A percentile compares a stretch with the other conserved stretches of the same genome.
phyloP scores from a whole-genome alignment of 2,888 invertebrate genomes.

The Hyppa rectilinea region DNA sequence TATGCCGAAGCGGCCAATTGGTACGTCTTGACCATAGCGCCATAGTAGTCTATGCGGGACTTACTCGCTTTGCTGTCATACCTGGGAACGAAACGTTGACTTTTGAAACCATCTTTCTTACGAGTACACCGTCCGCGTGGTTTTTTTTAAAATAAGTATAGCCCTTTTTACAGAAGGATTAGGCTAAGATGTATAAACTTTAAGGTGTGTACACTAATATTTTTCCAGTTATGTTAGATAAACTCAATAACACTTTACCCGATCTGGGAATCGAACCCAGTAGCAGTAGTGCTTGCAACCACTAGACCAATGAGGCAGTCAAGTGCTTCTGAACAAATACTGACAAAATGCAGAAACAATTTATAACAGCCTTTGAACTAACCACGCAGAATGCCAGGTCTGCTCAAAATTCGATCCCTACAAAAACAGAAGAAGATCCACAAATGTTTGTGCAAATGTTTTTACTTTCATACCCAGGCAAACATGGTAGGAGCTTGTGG shows the following conservation, averaged over 20 bases:
- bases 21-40: conserved; percentile 98
- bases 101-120: not conserved
- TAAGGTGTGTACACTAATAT: no score
- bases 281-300: no score
- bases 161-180: no score
- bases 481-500: no score
- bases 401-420: not conserved
- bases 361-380: not conserved
- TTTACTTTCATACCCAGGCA: conserved; percentile 7
- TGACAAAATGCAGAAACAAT: not conserved
- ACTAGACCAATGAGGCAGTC: no score
- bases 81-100: conserved; percentile 76
- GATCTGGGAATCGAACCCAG: no score
- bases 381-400: no score
- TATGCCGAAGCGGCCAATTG: conserved; percentile 92
- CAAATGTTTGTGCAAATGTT: not conserved
- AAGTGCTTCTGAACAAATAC: not conserved
- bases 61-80: conserved; percentile 94
- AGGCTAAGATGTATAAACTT: no score
- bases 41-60: conserved; percentile 98
- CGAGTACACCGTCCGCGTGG: no score
- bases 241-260: no score
- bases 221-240: no score
- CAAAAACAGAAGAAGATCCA: not conserved
- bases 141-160: no score